Evolutionary conservation across 2,888 invertebrate genomes (phyloP).

Genomic region (Balanococcus diminutus): DNA sequence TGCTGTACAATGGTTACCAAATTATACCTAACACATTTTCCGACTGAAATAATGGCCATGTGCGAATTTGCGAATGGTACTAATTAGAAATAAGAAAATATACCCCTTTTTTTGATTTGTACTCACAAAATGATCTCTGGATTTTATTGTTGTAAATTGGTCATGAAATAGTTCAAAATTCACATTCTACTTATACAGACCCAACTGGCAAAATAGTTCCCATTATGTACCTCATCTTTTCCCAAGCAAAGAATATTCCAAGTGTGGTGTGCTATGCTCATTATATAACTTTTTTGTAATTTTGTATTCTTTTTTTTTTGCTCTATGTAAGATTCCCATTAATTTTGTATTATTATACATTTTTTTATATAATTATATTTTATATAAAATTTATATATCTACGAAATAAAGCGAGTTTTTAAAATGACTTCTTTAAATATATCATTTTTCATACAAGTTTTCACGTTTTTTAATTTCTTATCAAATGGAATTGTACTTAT

Average conservation of each 20-base stretch:
- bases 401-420: slow-evolving; percentile 12
- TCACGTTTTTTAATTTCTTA: background rate
- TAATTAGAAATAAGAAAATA: slow-evolving; percentile 32
- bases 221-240: background rate
- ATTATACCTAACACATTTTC: slow-evolving; percentile 34
- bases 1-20: slow-evolving; percentile 50
- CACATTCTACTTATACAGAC: background rate
- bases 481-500: no score
- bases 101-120: slow-evolving; percentile 1
- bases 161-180: background rate
- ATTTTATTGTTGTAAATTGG: slow-evolving; percentile 22
- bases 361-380: slow-evolving; percentile 34
- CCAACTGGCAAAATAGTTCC: background rate
- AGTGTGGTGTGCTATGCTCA: background rate
- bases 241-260: background rate
- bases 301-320: slow-evolving; percentile 15
- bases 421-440: slow-evolving; percentile 32
- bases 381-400: no score
- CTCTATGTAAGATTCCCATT: slow-evolving; percentile 36
- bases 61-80: slow-evolving; percentile 30
- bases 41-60: slow-evolving; percentile 43
- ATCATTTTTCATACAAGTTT: background rate
- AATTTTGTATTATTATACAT: background rate
- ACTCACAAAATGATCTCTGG: slow-evolving; percentile 38
- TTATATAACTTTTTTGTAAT: slow-evolving; percentile 22